These are phyloP conservation scores for Drosophila cyrtoloma DNA, from an alignment of 2,888 invertebrate genomes.

Conservation along the genomic window DNA sequence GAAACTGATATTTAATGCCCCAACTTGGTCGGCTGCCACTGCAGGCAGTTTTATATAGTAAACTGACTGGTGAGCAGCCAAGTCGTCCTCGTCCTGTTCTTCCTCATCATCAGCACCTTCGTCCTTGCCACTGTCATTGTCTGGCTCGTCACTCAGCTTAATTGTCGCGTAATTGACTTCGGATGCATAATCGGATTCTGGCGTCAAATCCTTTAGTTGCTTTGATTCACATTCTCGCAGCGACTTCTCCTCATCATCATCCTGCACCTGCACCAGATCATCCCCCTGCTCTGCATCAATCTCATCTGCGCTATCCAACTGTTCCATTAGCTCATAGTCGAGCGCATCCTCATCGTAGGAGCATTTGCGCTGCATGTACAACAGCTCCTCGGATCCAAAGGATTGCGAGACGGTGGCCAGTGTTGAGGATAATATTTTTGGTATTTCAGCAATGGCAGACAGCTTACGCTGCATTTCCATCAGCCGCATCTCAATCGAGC, in stretches of 20 bases:
- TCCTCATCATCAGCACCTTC: conserved; percentile 32
- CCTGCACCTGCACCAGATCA: conserved; percentile 46
- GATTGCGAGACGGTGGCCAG: conserved; percentile 84
- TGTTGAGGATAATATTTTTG: conserved; percentile 84
- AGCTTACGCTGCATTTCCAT: conserved; percentile 85
- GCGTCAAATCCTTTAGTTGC: conserved; percentile 76
- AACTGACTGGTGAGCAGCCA: conserved; percentile 36
- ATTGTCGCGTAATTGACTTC: conserved; percentile 77
- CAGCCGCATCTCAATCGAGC: conserved; percentile 82
- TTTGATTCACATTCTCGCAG: conserved; percentile 48
- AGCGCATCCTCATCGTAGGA: conserved; percentile 82
- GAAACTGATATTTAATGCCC: conserved; percentile 22
- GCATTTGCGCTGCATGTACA: conserved; percentile 67
- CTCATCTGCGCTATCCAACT: conserved; percentile 46
- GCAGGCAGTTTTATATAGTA: conserved; percentile 64
- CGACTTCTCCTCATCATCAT: conserved; percentile 31
- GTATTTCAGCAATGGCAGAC: conserved; percentile 85
- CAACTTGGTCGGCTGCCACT: conserved; percentile 15
- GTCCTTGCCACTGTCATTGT: conserved; percentile 40
- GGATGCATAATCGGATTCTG: conserved; percentile 85
- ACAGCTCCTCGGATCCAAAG: conserved; percentile 71
- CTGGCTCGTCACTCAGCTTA: conserved; percentile 55
- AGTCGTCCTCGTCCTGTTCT: conserved; percentile 29
- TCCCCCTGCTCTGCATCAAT: conserved; percentile 16
- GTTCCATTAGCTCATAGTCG: conserved; percentile 76